Conservation (phyloP, 2,797 vertebrate species). For the Cichlasoma orientale region DNA sequence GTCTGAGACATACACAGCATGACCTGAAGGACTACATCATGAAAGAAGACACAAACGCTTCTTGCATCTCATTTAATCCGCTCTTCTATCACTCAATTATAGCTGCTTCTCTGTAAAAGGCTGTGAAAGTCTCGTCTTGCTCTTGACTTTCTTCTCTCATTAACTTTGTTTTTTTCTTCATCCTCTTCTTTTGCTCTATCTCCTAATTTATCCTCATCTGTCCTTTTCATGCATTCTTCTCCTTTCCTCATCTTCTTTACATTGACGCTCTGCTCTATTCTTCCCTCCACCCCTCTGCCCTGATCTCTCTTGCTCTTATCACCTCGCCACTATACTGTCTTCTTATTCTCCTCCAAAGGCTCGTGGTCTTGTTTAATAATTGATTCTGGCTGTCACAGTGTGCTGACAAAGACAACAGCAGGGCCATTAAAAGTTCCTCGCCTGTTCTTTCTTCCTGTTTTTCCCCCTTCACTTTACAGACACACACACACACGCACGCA, state of each 20-base stretch:
- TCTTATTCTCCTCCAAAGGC: slow-evolving; percentile 46
- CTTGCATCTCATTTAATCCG: slow-evolving; percentile 34
- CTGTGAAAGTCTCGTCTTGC: slow-evolving; percentile 16
- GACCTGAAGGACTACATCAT: slow-evolving; percentile 33
- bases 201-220: slow-evolving; percentile 39
- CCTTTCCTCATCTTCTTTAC: background rate
- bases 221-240: background rate
- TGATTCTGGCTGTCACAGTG: slow-evolving; percentile 72
- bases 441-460: slow-evolving; percentile 56
- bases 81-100: slow-evolving; percentile 14
- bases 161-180: slow-evolving; percentile 22
- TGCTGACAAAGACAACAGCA: slow-evolving; percentile 75
- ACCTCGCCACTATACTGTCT: slow-evolving; percentile 38
- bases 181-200: background rate
- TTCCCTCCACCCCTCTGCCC: slow-evolving; percentile 20
- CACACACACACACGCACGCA: slow-evolving; percentile 24
- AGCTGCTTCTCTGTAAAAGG: slow-evolving; percentile 7
- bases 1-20: background rate
- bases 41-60: slow-evolving; percentile 21
- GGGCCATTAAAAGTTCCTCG: slow-evolving; percentile 70
- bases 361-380: slow-evolving; percentile 71
- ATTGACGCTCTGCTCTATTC: background rate
- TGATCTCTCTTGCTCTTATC: slow-evolving; percentile 30
- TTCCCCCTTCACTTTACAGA: slow-evolving; percentile 33
- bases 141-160: slow-evolving; percentile 19